Conservation (phyloP, 2,797 vertebrate genomes). For the Sciurus carolinensis region DNA sequence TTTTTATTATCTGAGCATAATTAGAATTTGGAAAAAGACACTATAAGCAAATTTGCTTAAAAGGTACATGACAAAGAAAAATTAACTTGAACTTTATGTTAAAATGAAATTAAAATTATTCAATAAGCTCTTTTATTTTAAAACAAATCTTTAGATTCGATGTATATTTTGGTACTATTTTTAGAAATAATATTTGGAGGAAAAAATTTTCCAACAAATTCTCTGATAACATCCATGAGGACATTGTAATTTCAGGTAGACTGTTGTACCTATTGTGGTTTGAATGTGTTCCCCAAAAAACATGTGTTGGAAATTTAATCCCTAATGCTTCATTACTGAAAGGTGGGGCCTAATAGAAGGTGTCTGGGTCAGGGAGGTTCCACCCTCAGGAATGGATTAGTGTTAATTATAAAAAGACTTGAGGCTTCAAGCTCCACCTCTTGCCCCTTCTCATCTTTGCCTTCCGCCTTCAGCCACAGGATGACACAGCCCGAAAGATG, state of each 20-base stretch:
- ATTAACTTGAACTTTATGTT: conserved; percentile 21
- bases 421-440: neutral
- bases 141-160: neutral
- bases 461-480: neutral
- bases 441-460: neutral
- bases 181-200: neutral
- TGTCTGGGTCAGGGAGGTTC: too few species aligned
- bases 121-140: neutral
- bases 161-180: neutral
- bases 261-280: neutral
- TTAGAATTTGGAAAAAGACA: neutral
- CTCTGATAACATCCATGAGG: neutral
- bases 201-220: neutral
- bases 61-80: conserved; percentile 17
- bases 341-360: neutral
- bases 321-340: neutral
- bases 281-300: neutral
- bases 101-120: conserved; percentile 44
- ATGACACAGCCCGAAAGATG: neutral
- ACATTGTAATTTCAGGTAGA: neutral
- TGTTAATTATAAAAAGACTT: too few species aligned
- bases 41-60: conserved; percentile 46
- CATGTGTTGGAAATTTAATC: neutral
- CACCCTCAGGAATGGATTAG: neutral
- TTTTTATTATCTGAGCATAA: neutral